Conservation (phyloP, 2,797 vertebrate genomes). For the Rhabdophis nuchalis region DNA sequence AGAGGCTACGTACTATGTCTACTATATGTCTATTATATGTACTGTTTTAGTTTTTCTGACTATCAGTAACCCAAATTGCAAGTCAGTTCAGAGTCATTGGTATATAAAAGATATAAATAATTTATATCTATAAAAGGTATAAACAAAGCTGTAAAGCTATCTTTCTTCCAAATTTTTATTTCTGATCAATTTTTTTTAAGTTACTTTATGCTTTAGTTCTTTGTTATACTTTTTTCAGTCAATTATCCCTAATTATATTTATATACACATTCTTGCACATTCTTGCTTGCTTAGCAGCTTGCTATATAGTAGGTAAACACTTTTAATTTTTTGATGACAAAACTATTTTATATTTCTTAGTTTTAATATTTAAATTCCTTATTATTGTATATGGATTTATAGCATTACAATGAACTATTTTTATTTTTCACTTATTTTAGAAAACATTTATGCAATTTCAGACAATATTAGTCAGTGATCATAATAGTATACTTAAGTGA, state of each 20-base stretch:
- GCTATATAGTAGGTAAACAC: neutral
- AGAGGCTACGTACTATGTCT: neutral
- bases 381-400: neutral
- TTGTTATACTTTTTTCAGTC: neutral
- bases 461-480: neutral
- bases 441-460: neutral
- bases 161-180: neutral
- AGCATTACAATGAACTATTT: neutral
- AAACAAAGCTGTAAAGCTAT: neutral
- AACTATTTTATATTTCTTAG: neutral
- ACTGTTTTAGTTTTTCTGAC: neutral
- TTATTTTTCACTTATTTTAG: neutral
- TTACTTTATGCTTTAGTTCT: neutral
- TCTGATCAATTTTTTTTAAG: neutral
- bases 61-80: neutral
- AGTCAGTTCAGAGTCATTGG: neutral
- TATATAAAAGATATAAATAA: neutral
- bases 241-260: neutral
- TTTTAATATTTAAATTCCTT: neutral
- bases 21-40: neutral
- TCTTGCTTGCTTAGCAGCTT: neutral
- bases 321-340: neutral
- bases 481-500: neutral
- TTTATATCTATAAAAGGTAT: neutral
- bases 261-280: neutral